phyloP scores from a whole-genome alignment of 2,888 invertebrate genomes.

The Rotaria sp. region DNA sequence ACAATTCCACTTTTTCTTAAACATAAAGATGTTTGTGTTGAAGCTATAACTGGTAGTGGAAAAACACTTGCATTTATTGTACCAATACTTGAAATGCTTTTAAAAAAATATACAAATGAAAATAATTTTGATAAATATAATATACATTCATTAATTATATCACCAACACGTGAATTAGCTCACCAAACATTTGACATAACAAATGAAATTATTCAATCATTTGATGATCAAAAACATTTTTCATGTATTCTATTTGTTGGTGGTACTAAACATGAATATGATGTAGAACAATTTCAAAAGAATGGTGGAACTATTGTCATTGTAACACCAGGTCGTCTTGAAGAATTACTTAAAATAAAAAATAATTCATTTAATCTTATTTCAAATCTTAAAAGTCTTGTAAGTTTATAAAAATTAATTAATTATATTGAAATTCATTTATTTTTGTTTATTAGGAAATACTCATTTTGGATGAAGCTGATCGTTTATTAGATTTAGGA shows the following conservation, averaged over 20 bases:
- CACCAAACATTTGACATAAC: conserved; percentile 69
- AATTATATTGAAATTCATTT: neutral
- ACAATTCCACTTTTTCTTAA: conserved; percentile 45
- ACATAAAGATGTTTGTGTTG: conserved; percentile 91
- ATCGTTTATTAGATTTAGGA: conserved; percentile 81
- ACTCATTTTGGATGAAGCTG: conserved; percentile 89
- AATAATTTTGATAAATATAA: conserved; percentile 49
- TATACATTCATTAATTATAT: conserved; percentile 79
- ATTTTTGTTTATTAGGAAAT: conserved; percentile 64
- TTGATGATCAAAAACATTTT: conserved; percentile 46
- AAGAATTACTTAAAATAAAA: conserved; percentile 64
- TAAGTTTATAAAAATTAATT: neutral
- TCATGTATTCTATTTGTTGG: conserved; percentile 62
- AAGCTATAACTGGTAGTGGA: conserved; percentile 96
- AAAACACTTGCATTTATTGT: conserved; percentile 92
- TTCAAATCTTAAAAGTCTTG: conserved; percentile 23
- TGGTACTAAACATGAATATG: conserved; percentile 71
- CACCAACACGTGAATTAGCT: conserved; percentile 90
- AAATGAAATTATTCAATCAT: conserved; percentile 46
- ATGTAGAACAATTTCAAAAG: conserved; percentile 64
- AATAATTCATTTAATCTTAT: conserved; percentile 28
- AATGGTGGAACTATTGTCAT: conserved; percentile 73
- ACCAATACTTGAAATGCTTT: conserved; percentile 77
- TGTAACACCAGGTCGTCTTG: conserved; percentile 86
- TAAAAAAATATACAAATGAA: conserved; percentile 44